phyloP scores from a whole-genome alignment of 1,140 invertebrate species.

The Microvelia longipes region DNA sequence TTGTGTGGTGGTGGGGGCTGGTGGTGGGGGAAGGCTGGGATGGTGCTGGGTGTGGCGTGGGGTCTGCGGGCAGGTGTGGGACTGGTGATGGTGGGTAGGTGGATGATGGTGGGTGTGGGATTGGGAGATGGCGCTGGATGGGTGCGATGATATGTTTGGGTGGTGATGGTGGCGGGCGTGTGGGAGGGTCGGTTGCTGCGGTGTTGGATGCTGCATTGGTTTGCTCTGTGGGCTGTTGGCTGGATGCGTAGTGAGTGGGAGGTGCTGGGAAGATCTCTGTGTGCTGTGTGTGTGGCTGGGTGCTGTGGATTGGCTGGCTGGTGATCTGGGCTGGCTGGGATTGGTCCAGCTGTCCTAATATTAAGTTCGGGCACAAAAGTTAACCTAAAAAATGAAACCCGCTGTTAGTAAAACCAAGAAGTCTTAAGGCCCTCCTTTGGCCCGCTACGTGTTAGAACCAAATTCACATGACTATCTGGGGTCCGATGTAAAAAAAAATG shows the following conservation, averaged over 20 bases:
- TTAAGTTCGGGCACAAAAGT: not conserved
- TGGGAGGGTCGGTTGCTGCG: not conserved
- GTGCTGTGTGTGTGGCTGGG: not conserved
- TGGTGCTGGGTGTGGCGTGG: not conserved
- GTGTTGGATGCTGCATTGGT: not conserved
- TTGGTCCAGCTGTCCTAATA: not conserved
- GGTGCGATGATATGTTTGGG: not conserved
- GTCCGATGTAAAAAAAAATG: too few relatives aligned
- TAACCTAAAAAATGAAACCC: not conserved
- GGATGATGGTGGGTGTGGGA: not conserved
- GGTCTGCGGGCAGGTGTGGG: not conserved
- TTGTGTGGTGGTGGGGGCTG: conserved; percentile 5
- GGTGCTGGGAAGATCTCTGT: conserved; percentile 5
- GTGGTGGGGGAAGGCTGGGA: not conserved
- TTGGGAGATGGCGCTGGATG: not conserved
- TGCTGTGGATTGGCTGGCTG: not conserved
- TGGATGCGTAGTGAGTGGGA: not conserved
- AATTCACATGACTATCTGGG: too few relatives aligned
- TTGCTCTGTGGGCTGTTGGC: not conserved
- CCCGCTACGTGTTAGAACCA: too few relatives aligned
- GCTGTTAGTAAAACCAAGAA: not conserved
- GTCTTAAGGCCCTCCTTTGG: too few relatives aligned
- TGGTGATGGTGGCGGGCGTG: not conserved
- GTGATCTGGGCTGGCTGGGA: not conserved
- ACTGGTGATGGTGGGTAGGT: conserved; percentile 1